Base-by-base conservation (phyloP, 1,140 invertebrate genomes). In the Zaprionus capensis region DNA sequence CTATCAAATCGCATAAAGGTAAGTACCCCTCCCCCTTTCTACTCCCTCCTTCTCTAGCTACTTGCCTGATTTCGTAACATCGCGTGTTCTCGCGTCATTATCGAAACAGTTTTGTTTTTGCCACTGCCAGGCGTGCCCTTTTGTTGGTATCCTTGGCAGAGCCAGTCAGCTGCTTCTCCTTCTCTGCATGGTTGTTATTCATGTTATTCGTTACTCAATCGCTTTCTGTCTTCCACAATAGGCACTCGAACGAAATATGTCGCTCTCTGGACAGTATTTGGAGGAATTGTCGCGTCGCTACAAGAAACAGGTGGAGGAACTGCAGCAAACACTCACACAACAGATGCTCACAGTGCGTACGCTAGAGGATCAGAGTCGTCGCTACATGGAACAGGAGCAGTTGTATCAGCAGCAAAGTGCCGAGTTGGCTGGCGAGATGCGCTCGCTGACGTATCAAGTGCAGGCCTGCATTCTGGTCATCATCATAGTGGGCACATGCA, bases 1-100 rank as follows among this genome's bases (percentile, higher is more conserved):
- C 94, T 99, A 26, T 98, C 97, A 38, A 99, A 99, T 93, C 96
- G 98, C 86, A 98, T 99, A 28, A 99, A 99, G 95, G 96, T 97
- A 91, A 91, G 92, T 86, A 9, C 5, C 7, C 15, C 41, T 46
- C 1, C n/a, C n/a, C 17, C n/a, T 3, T n/a, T 14, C 6, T 22
- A 22, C 22, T 14, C 38, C 15, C 5, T 9, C 17, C n/a, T 4
- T 2, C n/a, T 46, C n/a, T 51, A 24, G 20, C 9, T 51, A 38
- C 26, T 46, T n/a, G 26, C 31, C 36, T 34, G 56, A 11, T 28
- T 56, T 28, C 53, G 53, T 56, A 22, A 56, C 46, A 49, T 87
- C 83, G 84, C 84, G 81, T 88, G 84, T 70, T 79, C 55, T 36
- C 44, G 56, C 49, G 67, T 70, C 69, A 90, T 88, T 88, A 88